Conservation (phyloP, 2,888 invertebrate species). For the Tholera decimalis region DNA sequence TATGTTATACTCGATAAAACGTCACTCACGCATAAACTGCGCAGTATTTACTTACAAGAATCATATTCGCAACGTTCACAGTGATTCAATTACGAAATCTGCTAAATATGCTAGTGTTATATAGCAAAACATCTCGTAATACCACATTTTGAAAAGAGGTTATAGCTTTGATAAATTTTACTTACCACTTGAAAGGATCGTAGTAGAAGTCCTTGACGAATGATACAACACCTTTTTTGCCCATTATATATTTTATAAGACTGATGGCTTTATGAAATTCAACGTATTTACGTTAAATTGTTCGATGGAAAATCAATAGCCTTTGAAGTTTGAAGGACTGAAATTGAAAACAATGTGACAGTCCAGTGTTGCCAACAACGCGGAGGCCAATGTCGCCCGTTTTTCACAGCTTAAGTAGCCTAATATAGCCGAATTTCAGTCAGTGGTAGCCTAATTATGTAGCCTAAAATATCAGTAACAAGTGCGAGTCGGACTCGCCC, state of each 20-base stretch:
- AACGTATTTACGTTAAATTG: conserved; percentile 58
- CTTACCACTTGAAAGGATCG: conserved; percentile 95
- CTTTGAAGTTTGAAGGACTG: conserved; percentile 19
- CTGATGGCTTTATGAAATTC: conserved; percentile 45
- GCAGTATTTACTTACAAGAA: no score
- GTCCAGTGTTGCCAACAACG: conserved; percentile 13
- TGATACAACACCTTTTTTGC: conserved; percentile 90
- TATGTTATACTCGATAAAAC: no score
- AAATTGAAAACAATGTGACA: conserved; percentile 34
- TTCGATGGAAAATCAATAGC: conserved; percentile 60
- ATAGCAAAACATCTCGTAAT: conserved; percentile 14
- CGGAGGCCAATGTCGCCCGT: no score
- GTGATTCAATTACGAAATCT: background rate
- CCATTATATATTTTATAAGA: conserved; percentile 87
- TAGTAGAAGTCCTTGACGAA: conserved; percentile 93
- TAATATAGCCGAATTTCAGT: no score
- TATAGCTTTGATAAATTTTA: conserved; percentile 64
- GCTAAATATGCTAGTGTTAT: background rate
- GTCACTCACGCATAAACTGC: no score
- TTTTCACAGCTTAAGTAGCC: no score
- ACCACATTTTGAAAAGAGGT: conserved; percentile 74
- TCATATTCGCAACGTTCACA: no score
- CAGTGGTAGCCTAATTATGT: no score
- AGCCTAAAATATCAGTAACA: no score
- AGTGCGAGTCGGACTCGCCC: no score